These are phyloP conservation scores for Ormyrus nitidulus DNA, from an alignment of 2,888 invertebrate species.

Conservation along the genomic window DNA sequence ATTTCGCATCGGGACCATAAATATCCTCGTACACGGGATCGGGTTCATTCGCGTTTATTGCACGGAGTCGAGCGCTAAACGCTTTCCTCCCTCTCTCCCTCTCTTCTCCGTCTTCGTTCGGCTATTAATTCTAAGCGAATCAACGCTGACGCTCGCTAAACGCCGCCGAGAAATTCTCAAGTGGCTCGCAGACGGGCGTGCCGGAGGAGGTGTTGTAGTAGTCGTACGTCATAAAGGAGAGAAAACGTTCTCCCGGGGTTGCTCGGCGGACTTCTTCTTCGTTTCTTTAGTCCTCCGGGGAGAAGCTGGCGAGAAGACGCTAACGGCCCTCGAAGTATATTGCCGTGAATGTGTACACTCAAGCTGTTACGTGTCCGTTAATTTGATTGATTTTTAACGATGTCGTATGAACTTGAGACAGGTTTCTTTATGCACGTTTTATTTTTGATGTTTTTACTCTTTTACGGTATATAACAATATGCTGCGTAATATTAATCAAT, in stretches of 20 bases:
- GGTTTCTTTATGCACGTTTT: too few relatives aligned
- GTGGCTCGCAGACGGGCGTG: conserved; percentile 1
- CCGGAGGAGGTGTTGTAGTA: neutral
- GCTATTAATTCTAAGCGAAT: conserved; percentile 46
- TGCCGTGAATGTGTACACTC: too few relatives aligned
- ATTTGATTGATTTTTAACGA: too few relatives aligned
- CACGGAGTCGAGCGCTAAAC: neutral
- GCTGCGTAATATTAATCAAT: too few relatives aligned
- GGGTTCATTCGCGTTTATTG: conserved; percentile 1
- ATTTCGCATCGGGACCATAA: neutral
- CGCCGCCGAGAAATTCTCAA: conserved; percentile 29
- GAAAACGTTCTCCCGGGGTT: conserved; percentile 17
- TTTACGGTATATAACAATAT: too few relatives aligned
- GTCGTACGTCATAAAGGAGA: conserved; percentile 18
- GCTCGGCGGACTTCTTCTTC: neutral
- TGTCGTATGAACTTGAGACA: too few relatives aligned
- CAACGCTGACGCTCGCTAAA: conserved; percentile 27
- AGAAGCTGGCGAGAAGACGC: neutral
- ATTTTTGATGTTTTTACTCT: too few relatives aligned
- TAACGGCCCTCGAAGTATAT: conserved; percentile 4
- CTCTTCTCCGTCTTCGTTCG: neutral
- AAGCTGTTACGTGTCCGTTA: too few relatives aligned
- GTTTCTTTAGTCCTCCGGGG: conserved; percentile 21
- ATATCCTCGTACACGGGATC: neutral
- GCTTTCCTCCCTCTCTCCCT: neutral